Evolutionary conservation across 2,888 invertebrate species (phyloP).

Genomic region (Dryococelus australis): DNA sequence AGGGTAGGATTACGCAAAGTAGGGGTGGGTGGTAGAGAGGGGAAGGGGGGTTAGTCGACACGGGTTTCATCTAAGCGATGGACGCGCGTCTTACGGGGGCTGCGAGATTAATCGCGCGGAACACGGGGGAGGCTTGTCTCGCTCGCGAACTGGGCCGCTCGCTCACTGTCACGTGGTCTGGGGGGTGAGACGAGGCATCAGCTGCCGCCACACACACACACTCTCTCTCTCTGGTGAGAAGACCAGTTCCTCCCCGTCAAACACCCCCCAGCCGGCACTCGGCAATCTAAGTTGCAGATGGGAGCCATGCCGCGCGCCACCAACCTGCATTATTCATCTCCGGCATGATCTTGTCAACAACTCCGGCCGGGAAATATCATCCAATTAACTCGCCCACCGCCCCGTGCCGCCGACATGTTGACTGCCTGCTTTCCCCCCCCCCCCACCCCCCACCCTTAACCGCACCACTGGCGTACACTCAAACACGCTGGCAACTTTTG

Average conservation of each 20-base stretch:
- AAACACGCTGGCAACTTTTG: too few species aligned
- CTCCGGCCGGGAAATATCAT: neutral
- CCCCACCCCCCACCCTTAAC: neutral
- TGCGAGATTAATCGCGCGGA: neutral
- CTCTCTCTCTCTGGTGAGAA: too few species aligned
- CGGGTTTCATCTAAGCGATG: neutral
- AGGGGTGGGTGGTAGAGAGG: neutral
- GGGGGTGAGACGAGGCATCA: neutral
- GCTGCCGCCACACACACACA: neutral
- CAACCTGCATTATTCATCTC: neutral
- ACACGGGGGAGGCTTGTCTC: neutral
- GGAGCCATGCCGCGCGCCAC: neutral
- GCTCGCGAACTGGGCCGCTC: neutral
- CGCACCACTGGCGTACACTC: too few species aligned
- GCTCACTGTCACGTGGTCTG: neutral
- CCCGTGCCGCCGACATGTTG: neutral
- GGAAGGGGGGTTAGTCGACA: neutral
- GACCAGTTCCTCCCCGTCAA: neutral
- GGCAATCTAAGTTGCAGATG: constrained; percentile 2
- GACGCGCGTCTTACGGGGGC: neutral
- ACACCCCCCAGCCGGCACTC: neutral
- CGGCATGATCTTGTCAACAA: neutral
- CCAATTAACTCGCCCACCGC: neutral
- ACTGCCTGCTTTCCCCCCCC: neutral
- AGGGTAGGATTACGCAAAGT: too few species aligned